Percentiles rank a stretch among this genome's conserved stretches.
These are phyloP conservation scores for Zophobas atratus DNA, from an alignment of 1,140 invertebrate species.

Conservation along the genomic window DNA sequence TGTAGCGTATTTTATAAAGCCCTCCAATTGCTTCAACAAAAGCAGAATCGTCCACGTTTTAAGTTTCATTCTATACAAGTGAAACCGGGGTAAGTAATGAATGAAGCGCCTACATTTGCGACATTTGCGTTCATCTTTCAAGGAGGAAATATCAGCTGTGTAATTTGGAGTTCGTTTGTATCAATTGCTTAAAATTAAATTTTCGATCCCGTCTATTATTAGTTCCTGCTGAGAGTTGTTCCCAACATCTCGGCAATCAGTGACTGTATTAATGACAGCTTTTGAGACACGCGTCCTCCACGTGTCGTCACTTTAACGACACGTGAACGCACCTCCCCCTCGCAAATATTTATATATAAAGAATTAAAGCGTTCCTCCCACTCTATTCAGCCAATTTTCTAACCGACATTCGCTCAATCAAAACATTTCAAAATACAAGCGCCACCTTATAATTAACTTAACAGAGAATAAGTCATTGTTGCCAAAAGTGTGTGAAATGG, in stretches of 20 bases:
- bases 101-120: no score
- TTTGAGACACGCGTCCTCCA: conserved; percentile 42
- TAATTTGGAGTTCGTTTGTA: conserved; percentile 34
- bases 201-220: conserved; percentile 38
- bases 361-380: conserved; percentile 42
- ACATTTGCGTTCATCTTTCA: not conserved
- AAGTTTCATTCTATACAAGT: no score
- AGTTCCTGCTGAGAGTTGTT: conserved; percentile 34
- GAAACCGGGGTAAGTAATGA: no score
- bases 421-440: conserved; percentile 41
- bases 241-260: conserved; percentile 45
- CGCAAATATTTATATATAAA: conserved; percentile 46
- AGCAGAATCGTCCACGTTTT: no score
- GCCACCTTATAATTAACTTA: conserved; percentile 43
- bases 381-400: conserved; percentile 45
- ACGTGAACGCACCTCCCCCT: conserved; percentile 28
- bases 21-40: no score
- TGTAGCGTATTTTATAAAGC: no score
- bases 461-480: conserved; percentile 34
- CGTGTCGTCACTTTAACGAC: conserved; percentile 35
- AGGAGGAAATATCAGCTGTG: not conserved
- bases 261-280: conserved; percentile 42
- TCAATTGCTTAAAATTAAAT: conserved; percentile 31
- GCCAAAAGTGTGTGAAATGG: conserved; percentile 28
- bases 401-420: conserved; percentile 47